A percentile compares a stretch with the other conserved stretches of the same genome.
Evolutionary conservation across 1,140 invertebrate species (phyloP).

Genomic region (Dendroctonus ponderosae): DNA sequence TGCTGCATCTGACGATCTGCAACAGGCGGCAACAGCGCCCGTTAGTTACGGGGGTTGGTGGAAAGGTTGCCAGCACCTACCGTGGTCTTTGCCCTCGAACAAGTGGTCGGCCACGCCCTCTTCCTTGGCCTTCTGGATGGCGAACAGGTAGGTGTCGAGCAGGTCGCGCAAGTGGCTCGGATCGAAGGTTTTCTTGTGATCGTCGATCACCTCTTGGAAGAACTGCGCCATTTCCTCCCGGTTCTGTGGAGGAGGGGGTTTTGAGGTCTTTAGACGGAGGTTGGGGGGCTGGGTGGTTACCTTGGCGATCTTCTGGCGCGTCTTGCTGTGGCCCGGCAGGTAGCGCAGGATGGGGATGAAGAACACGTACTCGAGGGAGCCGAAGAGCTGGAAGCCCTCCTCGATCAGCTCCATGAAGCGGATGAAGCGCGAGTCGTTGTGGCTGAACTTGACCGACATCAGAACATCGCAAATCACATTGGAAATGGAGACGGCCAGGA

Average conservation of each 20-base stretch:
- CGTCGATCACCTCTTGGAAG: slow-evolving; percentile 78
- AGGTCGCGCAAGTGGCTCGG: slow-evolving; percentile 76
- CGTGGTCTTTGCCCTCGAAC: slow-evolving; percentile 77
- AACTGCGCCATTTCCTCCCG: slow-evolving; percentile 79
- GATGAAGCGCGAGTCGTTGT: slow-evolving; percentile 71
- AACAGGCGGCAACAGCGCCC: slow-evolving; percentile 13
- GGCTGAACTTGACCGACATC: slow-evolving; percentile 82
- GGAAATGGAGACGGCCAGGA: slow-evolving; percentile 77
- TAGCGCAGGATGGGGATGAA: slow-evolving; percentile 71
- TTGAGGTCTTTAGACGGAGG: too few species aligned
- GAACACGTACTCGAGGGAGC: slow-evolving; percentile 62
- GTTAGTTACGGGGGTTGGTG: neutral
- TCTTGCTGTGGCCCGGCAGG: slow-evolving; percentile 69
- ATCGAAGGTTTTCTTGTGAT: slow-evolving; percentile 75
- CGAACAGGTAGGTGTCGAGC: slow-evolving; percentile 80
- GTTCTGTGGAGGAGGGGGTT: too few species aligned
- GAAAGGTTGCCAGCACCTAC: slow-evolving; percentile 53
- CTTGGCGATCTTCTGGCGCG: slow-evolving; percentile 71
- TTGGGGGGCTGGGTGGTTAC: too few species aligned
- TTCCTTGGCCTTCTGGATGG: slow-evolving; percentile 77
- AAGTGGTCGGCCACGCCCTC: slow-evolving; percentile 68
- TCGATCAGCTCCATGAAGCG: slow-evolving; percentile 81
- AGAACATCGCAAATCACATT: slow-evolving; percentile 90
- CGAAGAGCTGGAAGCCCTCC: slow-evolving; percentile 84
- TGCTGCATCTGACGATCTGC: slow-evolving; percentile 86